Conservation (phyloP, 2,888 invertebrate species). For the Seira ritae region DNA sequence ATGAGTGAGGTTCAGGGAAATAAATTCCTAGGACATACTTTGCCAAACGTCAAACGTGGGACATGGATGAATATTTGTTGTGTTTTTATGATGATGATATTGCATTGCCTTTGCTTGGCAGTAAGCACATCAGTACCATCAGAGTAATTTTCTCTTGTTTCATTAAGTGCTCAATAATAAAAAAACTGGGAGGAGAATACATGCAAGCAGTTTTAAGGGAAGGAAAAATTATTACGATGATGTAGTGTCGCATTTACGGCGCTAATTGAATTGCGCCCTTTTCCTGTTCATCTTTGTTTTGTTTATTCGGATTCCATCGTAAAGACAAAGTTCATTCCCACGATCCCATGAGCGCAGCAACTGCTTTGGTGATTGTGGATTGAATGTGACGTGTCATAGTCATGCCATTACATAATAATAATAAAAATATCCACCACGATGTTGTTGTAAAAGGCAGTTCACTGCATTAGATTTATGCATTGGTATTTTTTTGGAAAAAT, state of each 20-base stretch:
- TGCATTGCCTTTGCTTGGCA: slow-evolving; percentile 39
- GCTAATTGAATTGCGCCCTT: slow-evolving; percentile 48
- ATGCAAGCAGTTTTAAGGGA: neutral
- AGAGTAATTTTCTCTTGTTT: too few species aligned
- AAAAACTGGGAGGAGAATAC: slow-evolving; percentile 7
- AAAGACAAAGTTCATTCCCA: slow-evolving; percentile 41
- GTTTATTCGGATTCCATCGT: slow-evolving; percentile 17
- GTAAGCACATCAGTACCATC: too few species aligned
- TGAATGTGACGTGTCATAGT: slow-evolving; percentile 7
- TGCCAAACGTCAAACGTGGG: slow-evolving; percentile 8
- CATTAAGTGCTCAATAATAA: slow-evolving; percentile 20
- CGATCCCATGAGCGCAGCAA: slow-evolving; percentile 49
- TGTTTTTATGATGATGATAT: slow-evolving; percentile 36
- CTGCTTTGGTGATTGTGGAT: slow-evolving; percentile 13
- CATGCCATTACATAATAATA: slow-evolving; percentile 3
- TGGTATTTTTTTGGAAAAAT: slow-evolving; percentile 26
- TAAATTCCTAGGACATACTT: slow-evolving; percentile 7
- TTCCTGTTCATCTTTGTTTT: slow-evolving; percentile 24
- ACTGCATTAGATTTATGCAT: too few species aligned
- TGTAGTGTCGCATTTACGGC: slow-evolving; percentile 21
- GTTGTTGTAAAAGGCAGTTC: neutral
- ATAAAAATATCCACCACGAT: too few species aligned
- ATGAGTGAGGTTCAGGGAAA: slow-evolving; percentile 9
- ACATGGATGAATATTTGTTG: slow-evolving; percentile 44
- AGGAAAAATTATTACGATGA: neutral